Evolutionary conservation across 2,797 vertebrate genomes (phyloP), one percentile per base, ranked within the genome.

Genomic region (Karalla daura): DNA sequence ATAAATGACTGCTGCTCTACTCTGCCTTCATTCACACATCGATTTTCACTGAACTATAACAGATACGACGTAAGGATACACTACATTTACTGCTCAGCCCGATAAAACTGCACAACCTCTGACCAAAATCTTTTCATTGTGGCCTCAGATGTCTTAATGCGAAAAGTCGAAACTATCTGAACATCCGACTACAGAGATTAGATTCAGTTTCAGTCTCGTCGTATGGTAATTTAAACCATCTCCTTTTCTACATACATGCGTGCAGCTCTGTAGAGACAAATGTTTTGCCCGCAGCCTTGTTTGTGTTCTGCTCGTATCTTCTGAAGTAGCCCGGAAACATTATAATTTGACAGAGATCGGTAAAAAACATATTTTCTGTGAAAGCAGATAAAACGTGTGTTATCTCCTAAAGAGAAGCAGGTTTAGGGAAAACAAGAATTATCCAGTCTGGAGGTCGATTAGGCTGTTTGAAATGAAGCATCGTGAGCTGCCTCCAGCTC

Each of bases 391-490:
- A 69, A 21, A 32, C 18, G 11, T n/a, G 20, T 52, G 13, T 39
- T 62, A 43, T 8, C 32, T 46, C 23, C 35, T 47, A 44, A 39
- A 5, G 0, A 30, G 43, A 24, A 8, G 52, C 65, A 62, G 39
- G n/a, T n/a, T n/a, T n/a, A n/a, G n/a, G n/a, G 51, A 45, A 58
- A 74, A 12, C 37, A 43, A 66, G 9, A 58, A 33, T 59, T 0
- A 60, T 45, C n/a, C 18, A 4, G 27, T 65, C 23, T n/a, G 32
- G 24, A 6, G 21, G 14, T 54, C 33, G 50, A 20, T 49, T 28
- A 33, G 35, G 24, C 35, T 41, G 21, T 51, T 47, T 51, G 39
- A 54, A 24, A 37, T 63, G 30, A 61, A 35, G 2, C 6, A 20
- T 41, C 14, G 3, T 18, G 0, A 14, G n/a, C n/a, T n/a, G n/a